Conservation (phyloP, 23 tunicate species). For the Ascidia mentula region DNA sequence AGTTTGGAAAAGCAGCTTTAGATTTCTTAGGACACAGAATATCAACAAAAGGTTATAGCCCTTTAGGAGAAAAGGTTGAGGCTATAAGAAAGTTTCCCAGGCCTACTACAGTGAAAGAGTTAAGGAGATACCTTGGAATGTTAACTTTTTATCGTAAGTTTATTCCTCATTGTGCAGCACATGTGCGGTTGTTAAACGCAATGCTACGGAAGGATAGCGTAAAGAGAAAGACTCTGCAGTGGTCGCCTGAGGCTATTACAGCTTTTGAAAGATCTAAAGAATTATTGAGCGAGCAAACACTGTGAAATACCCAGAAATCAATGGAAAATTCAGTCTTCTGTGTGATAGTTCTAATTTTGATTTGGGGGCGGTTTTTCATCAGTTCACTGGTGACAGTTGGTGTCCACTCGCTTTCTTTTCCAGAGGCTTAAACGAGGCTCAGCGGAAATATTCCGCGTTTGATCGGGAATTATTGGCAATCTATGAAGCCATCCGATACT, state of each 20-base stretch:
- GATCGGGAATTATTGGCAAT: slow-evolving; percentile 23
- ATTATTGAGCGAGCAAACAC: neutral
- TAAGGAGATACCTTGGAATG: slow-evolving; percentile 4
- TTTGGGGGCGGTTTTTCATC: slow-evolving; percentile 13
- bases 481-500: slow-evolving; percentile 2
- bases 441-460: slow-evolving; percentile 21
- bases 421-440: neutral
- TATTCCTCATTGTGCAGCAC: neutral
- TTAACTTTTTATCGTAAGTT: neutral
- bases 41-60: neutral
- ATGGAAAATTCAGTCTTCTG: neutral
- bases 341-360: neutral
- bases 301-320: neutral
- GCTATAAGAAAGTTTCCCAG: neutral
- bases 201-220: neutral
- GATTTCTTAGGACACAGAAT: neutral
- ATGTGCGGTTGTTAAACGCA: neutral
- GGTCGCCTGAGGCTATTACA: neutral
- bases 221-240: neutral
- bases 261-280: slow-evolving; percentile 1
- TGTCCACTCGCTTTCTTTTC: slow-evolving; percentile 11
- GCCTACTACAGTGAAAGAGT: neutral
- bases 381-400: neutral
- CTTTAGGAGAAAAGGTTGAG: neutral
- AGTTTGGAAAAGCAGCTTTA: neutral